These are phyloP conservation scores for Mythimna pallens DNA, from an alignment of 2,888 invertebrate genomes.

Conservation along the genomic window DNA sequence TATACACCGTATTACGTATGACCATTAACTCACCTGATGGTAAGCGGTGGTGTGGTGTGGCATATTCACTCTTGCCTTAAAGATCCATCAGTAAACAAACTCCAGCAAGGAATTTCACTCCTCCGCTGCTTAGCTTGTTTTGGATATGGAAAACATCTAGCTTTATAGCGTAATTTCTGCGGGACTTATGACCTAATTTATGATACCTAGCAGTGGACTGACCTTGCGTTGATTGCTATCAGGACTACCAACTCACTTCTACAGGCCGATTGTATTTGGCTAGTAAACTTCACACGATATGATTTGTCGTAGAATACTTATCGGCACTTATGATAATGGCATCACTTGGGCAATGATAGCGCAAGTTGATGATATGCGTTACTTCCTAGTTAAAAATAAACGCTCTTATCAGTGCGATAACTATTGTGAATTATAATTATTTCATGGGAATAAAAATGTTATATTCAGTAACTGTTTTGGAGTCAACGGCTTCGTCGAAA, in stretches of 20 bases:
- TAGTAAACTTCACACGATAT: conserved; percentile 20
- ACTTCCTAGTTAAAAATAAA: conserved; percentile 62
- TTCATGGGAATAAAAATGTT: background rate
- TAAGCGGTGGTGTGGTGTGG: background rate
- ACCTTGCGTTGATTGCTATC: background rate
- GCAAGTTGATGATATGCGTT: conserved; percentile 43
- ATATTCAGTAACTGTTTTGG: background rate
- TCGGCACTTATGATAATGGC: conserved; percentile 44
- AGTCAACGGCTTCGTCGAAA: background rate
- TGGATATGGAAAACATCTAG: background rate
- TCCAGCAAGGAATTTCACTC: background rate
- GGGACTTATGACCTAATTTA: background rate
- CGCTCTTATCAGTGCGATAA: conserved; percentile 44
- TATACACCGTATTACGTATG: background rate
- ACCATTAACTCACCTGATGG: background rate
- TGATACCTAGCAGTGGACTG: background rate
- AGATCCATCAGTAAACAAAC: background rate
- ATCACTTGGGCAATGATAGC: conserved; percentile 44
- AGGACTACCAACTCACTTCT: background rate
- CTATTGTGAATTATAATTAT: conserved; percentile 24
- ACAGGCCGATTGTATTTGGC: background rate
- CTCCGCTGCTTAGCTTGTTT: background rate
- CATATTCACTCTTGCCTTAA: background rate
- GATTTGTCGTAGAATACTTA: conserved; percentile 33
- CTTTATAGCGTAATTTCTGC: background rate